These are phyloP conservation scores for Hyalella azteca DNA, from an alignment of 2,888 invertebrate genomes.

Conservation along the genomic window DNA sequence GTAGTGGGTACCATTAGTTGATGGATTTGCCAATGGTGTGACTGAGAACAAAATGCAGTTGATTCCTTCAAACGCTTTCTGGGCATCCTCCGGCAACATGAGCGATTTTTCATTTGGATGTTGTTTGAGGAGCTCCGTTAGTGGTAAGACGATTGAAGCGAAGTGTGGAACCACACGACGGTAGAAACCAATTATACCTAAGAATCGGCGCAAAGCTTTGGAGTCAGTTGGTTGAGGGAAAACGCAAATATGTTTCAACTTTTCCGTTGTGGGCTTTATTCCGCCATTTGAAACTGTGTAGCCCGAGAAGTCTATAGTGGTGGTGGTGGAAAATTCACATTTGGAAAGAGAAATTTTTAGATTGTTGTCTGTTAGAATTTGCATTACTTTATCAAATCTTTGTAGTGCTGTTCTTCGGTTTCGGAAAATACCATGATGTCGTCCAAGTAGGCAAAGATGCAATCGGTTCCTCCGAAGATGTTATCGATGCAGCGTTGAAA, in stretches of 20 bases:
- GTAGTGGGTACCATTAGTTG: not conserved
- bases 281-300: not conserved
- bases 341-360: constrained; percentile 20
- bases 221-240: not conserved
- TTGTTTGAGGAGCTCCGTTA: constrained; percentile 9
- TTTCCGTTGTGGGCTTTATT: not conserved
- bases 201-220: not conserved
- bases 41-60: not conserved
- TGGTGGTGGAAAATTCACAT: constrained; percentile 19
- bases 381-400: constrained; percentile 24
- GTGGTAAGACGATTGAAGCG: constrained; percentile 17
- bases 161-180: constrained; percentile 30
- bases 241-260: not conserved
- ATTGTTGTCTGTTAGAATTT: not conserved
- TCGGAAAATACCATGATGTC: constrained; percentile 34
- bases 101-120: not conserved
- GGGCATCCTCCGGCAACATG: not conserved
- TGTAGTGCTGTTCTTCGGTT: constrained; percentile 3
- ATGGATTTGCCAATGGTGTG: not conserved
- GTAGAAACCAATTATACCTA: no score
- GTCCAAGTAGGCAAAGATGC: constrained; percentile 23
- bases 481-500: no score
- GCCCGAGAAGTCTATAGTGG: constrained; percentile 5
- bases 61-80: not conserved
- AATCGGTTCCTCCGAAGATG: not conserved